A percentile compares a stretch with the other conserved stretches of the same genome.
Evolutionary conservation across 2,797 vertebrate genomes (phyloP).

Genomic region (Oryzias dopingdopingensis): DNA sequence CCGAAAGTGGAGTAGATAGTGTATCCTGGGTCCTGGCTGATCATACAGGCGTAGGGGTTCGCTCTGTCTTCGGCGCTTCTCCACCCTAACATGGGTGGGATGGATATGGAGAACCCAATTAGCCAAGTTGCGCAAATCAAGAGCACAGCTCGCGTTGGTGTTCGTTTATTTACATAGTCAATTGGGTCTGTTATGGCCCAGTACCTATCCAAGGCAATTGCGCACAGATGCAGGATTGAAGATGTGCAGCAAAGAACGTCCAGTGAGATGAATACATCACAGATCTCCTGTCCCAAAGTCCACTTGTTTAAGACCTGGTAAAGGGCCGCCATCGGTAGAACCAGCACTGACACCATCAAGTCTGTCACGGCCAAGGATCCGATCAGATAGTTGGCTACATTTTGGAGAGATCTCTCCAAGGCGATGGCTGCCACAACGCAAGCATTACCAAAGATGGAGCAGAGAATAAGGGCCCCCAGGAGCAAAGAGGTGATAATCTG

Average conservation of each 20-base stretch:
- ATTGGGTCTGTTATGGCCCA: slow-evolving; percentile 98
- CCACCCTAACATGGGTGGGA: slow-evolving; percentile 98
- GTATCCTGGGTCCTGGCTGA: slow-evolving; percentile 96
- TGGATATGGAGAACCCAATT: slow-evolving; percentile 95
- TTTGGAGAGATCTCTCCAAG: slow-evolving; percentile 94
- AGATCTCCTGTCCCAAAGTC: slow-evolving; percentile 94
- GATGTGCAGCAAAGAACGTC: slow-evolving; percentile 98
- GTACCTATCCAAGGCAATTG: slow-evolving; percentile 96
- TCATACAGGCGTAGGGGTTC: slow-evolving; percentile 90
- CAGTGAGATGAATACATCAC: slow-evolving; percentile 94
- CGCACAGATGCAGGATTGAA: slow-evolving; percentile 96
- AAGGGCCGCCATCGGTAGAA: slow-evolving; percentile 95
- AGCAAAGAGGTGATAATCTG: slow-evolving; percentile 92
- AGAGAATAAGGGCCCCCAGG: slow-evolving; percentile 89
- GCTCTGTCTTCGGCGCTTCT: slow-evolving; percentile 93
- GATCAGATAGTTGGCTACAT: slow-evolving; percentile 97
- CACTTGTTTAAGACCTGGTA: slow-evolving; percentile 98
- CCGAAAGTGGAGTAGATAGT: slow-evolving; percentile 98
- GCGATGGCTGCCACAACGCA: slow-evolving; percentile 95
- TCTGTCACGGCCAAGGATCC: slow-evolving; percentile 96
- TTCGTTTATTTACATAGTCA: slow-evolving; percentile 96
- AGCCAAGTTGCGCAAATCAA: slow-evolving; percentile 96
- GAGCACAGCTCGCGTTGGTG: slow-evolving; percentile 88
- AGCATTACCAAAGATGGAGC: slow-evolving; percentile 91
- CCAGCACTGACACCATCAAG: slow-evolving; percentile 96